Percentiles rank a stretch among this genome's conserved stretches.
Evolutionary conservation across 2,888 invertebrate genomes (phyloP).

Genomic region (Cantharis rufa): DNA sequence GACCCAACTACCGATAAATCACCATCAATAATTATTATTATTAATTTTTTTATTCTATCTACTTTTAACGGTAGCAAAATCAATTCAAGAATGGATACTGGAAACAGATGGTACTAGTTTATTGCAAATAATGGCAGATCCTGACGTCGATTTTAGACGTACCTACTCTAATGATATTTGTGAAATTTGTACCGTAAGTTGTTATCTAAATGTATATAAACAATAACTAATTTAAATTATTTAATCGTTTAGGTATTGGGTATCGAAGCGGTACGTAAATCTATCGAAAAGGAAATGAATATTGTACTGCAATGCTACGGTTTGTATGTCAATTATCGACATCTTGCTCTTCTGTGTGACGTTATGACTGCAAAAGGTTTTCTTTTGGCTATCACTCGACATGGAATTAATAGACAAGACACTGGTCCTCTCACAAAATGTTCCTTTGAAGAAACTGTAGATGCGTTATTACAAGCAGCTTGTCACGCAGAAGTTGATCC

Average conservation of each 20-base stretch:
- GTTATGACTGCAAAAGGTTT: conserved; percentile 99
- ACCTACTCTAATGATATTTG: conserved; percentile 99
- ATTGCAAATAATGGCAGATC: conserved; percentile 94
- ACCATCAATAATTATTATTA: too few relatives aligned
- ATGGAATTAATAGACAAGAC: conserved; percentile 98
- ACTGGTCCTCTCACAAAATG: conserved; percentile 99
- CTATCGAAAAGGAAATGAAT: conserved; percentile 99
- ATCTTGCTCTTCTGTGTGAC: conserved; percentile 97
- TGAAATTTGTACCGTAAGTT: conserved; percentile 87
- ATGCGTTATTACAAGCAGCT: conserved; percentile 97
- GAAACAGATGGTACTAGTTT: conserved; percentile 99
- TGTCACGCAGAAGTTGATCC: conserved; percentile 98
- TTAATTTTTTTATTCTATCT: too few relatives aligned
- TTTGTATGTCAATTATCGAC: conserved; percentile 99
- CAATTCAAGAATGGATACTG: conserved; percentile 97
- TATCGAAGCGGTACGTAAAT: conserved; percentile 98
- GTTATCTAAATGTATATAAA: neutral
- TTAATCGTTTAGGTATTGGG: conserved; percentile 71
- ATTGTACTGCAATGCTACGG: conserved; percentile 99
- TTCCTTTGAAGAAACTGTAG: conserved; percentile 99
- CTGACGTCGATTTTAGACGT: conserved; percentile 95
- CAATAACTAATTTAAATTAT: neutral
- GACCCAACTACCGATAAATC: too few relatives aligned
- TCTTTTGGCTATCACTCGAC: conserved; percentile 99
- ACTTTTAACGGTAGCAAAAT: too few relatives aligned